Base-by-base conservation (phyloP, 2,113 vertebrate genomes). In the Callocephalon fimbriatum region DNA sequence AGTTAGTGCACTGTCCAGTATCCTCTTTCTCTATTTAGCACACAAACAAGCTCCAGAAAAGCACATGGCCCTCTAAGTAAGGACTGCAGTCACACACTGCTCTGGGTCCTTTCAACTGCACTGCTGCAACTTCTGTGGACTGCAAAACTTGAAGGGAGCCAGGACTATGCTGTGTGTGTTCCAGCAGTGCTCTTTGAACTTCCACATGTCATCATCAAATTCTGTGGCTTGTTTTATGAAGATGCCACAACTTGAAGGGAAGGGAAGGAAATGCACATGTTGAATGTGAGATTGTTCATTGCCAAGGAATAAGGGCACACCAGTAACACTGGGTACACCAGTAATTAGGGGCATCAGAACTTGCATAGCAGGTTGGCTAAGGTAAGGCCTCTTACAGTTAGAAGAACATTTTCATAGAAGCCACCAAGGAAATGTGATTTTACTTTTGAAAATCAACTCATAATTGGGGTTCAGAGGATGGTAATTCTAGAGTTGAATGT, bases 11-110 rank as follows among this genome's bases (percentile, higher is more conserved):
- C 98, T 99, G 18, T 99, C 99, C 98, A 99, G 99, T 98, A 99
- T 99, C 90, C 98, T 99, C 27, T 99, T 99, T 93, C 99, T 99
- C 58, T 99, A 99, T 90, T 97, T 99, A 53, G 99, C 99, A 23
- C 99, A 99, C 97, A 99, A 99, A 95, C 99, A 99, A 98, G 98
- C 99, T 16, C 99, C 99, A 61, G 99, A 99, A 96, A 99, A 99
- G 89, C 99, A 99, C 76, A 99, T 99, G 99, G 67, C 98, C 12
- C 97, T 97, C 37, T 98, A 80, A 98, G 53, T 44, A 65, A 23
- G 18, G 8, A 27, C 75, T 78, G 63, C 11, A 48, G 78, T 19
- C 62, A 5, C 3, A 4, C 38, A 25, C 83, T 82, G 74, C 38
- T 38, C 38, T 61, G 32, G 56, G 78, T 88, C 59, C 59, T 66